A percentile compares a stretch with the other conserved stretches of the same genome.
phyloP scores from a whole-genome alignment of 2,113 vertebrate genomes.

The Protomyctophum bolini region DNA sequence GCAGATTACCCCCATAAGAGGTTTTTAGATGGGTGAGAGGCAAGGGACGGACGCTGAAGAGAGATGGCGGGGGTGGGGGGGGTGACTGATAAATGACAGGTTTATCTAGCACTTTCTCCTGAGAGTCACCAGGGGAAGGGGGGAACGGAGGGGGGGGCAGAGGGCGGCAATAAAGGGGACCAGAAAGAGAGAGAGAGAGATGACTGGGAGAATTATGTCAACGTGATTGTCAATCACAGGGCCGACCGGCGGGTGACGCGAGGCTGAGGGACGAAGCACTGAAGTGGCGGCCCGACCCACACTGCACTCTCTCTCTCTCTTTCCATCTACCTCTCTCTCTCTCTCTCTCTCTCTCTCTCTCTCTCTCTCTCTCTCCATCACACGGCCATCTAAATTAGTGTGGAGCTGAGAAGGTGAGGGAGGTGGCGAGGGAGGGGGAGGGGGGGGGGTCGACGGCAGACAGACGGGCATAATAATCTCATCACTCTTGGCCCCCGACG shows the following conservation, averaged over 20 bases:
- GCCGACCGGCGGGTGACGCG: slow-evolving; percentile 41
- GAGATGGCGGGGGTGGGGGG: slow-evolving; percentile 4
- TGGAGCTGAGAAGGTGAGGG: slow-evolving; percentile 72
- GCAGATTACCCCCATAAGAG: slow-evolving; percentile 85
- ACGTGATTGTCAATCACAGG: slow-evolving; percentile 93
- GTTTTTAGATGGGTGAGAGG: slow-evolving; percentile 74
- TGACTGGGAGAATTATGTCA: slow-evolving; percentile 90
- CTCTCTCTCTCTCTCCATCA: slow-evolving; percentile 71
- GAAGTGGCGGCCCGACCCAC: slow-evolving; percentile 27
- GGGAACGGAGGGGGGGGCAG: slow-evolving; percentile 1
- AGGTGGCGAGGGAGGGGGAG: slow-evolving; percentile 69
- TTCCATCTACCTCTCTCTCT: slow-evolving; percentile 26
- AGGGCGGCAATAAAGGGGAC: slow-evolving; percentile 87
- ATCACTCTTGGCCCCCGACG: slow-evolving; percentile 96
- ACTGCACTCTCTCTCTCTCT: slow-evolving; percentile 22
- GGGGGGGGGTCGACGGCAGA: slow-evolving; percentile 83
- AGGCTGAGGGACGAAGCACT: slow-evolving; percentile 83
- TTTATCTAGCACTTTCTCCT: slow-evolving; percentile 89
- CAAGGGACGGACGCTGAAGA: slow-evolving; percentile 25
- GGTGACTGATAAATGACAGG: slow-evolving; percentile 89
- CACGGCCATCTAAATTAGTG: slow-evolving; percentile 92
- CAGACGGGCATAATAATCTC: slow-evolving; percentile 98
- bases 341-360: slow-evolving; percentile 28
- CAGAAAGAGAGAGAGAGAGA: slow-evolving; percentile 73
- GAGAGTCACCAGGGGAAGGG: slow-evolving; percentile 77